Percentiles rank a stretch among this genome's conserved stretches.
Evolutionary conservation across 2,797 vertebrate species (phyloP).

Genomic region (Columba guinea): DNA sequence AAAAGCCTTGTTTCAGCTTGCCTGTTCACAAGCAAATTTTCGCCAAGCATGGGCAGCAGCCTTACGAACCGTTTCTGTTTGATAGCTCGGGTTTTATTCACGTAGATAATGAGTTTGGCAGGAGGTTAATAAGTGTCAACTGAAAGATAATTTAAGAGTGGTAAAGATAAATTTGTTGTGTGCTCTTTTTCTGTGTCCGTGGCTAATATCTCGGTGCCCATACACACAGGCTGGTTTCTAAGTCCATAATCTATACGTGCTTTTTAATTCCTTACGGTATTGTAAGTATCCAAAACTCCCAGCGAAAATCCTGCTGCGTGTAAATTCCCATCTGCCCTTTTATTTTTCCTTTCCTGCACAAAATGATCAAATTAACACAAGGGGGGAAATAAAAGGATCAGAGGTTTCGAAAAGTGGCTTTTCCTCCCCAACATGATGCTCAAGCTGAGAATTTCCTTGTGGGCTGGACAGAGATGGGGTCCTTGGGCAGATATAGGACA

Average conservation of each 20-base stretch:
- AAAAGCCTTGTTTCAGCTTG: conserved; percentile 37
- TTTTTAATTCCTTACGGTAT: neutral
- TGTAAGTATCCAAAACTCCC: neutral
- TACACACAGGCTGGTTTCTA: neutral
- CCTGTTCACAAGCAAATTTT: neutral
- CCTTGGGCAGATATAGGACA: neutral
- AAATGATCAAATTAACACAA: neutral
- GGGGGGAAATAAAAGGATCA: neutral
- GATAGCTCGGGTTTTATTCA: conserved; percentile 42
- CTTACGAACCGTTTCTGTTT: neutral
- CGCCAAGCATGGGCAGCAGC: conserved; percentile 10
- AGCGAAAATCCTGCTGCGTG: neutral
- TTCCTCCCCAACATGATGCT: neutral
- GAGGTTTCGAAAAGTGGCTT: neutral
- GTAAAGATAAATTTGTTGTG: conserved; percentile 68
- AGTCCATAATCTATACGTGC: neutral
- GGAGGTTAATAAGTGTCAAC: conserved; percentile 72
- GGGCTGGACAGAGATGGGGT: neutral
- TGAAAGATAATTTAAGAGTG: conserved; percentile 67
- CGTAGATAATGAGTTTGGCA: conserved; percentile 69
- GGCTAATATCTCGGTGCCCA: neutral
- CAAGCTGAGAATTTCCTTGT: neutral
- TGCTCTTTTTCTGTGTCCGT: neutral
- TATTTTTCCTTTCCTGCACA: neutral
- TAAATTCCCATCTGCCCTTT: neutral